Base-by-base conservation (phyloP, 2,888 invertebrate genomes). In the Galerucella pusilla region DNA sequence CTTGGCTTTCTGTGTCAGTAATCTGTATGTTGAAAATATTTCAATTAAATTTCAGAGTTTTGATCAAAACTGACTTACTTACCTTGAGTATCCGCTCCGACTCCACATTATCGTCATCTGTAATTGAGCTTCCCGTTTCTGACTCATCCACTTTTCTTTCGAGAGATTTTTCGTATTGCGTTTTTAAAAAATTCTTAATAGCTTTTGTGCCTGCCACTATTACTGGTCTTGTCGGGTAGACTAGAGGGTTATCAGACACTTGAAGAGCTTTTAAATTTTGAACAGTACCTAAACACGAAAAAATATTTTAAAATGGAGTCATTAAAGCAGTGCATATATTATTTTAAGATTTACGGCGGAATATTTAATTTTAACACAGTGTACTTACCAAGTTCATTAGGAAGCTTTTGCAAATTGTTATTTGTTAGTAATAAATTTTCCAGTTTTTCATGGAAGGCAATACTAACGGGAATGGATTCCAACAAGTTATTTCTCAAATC, bases 391-490 rank as follows among this genome's bases (percentile, higher is more conserved):
- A 93, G 84, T 87, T 92, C 93, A 70, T 90, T 87, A 0, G 93
- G 93, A 61, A 93, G 84, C 72, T 86, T 85, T 70, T 90, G 88
- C 42, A 93, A 83, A 77, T 88, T 87, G 83, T 93, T 93, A 81
- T 91, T 91, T 85, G 92, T 90, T 46, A 93, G 84, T 25, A 93
- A 86, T 70, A 93, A 84, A 75, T 93, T 92, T 69, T 92, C 91
- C 28, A 93, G 88, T 78, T 84, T 86, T 67, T 84, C 84, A 80
- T 93, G 93, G 78, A 90, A 85, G 75, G 90, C 90, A 25, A 93
- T 89, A 2, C 89, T 88, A 75, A 82, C 85, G 1, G 93, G 93
- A 69, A 94, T 85, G 14, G 85, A 86, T 5, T 84, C 87, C 11
- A 94, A 83, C 71, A 88, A 83, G 84, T 94, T 94, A 77, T 91